phyloP scores from a whole-genome alignment of 2,888 invertebrate genomes.

The Drosophila differens region DNA sequence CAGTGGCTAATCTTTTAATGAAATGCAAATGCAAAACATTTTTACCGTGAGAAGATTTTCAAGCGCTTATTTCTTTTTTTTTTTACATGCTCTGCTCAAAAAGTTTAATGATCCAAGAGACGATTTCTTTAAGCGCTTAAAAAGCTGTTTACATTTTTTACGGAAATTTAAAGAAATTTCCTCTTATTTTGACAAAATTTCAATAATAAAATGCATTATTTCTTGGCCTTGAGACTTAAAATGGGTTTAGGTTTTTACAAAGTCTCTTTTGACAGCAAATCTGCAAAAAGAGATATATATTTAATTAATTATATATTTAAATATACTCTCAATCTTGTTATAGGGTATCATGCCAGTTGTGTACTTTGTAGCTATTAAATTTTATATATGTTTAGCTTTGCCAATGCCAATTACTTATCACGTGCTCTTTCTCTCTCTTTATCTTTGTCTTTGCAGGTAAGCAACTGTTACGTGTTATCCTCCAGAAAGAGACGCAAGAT shows the following conservation, averaged over 20 bases:
- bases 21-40: conserved; percentile 60
- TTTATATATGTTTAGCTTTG: neutral
- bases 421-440: conserved; percentile 16
- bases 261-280: neutral
- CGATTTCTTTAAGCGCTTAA: neutral
- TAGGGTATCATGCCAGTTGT: conserved; percentile 8
- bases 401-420: conserved; percentile 23
- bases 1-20: conserved; percentile 73
- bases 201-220: neutral
- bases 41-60: conserved; percentile 4
- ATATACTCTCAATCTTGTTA: neutral
- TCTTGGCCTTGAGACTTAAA: neutral
- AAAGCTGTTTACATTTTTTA: neutral
- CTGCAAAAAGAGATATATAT: neutral
- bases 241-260: neutral
- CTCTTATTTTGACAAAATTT: neutral
- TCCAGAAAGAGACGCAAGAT: conserved; percentile 2
- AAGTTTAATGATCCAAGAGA: neutral
- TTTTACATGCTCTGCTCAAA: neutral
- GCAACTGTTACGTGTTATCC: conserved; percentile 38
- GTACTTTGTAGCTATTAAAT: conserved; percentile 1
- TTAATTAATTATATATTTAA: neutral
- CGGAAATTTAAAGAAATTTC: neutral
- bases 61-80: neutral
- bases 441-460: conserved; percentile 67